Percentiles rank a stretch among this genome's conserved stretches.
Evolutionary conservation across 2,888 invertebrate species (phyloP).

Genomic region (Drosophila kuntzei): DNA sequence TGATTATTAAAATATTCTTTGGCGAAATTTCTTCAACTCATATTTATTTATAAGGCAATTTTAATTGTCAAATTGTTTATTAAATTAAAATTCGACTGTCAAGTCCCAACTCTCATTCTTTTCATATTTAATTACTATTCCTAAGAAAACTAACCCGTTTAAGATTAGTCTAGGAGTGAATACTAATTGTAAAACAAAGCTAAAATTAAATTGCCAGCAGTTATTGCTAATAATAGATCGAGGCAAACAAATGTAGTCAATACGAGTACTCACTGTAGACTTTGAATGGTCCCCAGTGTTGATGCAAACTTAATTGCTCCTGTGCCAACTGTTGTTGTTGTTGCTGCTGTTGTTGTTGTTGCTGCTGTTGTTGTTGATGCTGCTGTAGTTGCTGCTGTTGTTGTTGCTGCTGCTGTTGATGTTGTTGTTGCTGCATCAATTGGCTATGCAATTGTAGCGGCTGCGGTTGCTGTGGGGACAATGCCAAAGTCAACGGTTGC

Average conservation of each 20-base stretch:
- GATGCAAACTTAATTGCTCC: constrained; percentile 82
- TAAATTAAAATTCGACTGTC: not conserved
- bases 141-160: not conserved
- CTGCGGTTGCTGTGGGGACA: constrained; percentile 80
- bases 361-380: constrained; percentile 70
- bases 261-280: constrained; percentile 85
- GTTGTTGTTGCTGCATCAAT: constrained; percentile 77
- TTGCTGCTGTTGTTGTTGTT: constrained; percentile 71
- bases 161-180: not conserved
- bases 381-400: constrained; percentile 62
- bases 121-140: not conserved
- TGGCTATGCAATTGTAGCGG: constrained; percentile 77
- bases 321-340: constrained; percentile 70
- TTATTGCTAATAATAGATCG: constrained; percentile 8
- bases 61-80: not conserved
- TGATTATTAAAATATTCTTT: no score
- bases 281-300: constrained; percentile 85
- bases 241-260: constrained; percentile 47
- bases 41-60: no score
- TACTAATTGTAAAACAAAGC: constrained; percentile 20
- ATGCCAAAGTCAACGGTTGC: constrained; percentile 80
- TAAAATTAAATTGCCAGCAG: constrained; percentile 14
- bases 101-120: not conserved
- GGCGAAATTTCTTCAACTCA: no score
- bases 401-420: constrained; percentile 68